Percentiles rank a stretch among this genome's conserved stretches.
Conservation (phyloP, 2,888 invertebrate genomes). For the Colletes collaris region DNA sequence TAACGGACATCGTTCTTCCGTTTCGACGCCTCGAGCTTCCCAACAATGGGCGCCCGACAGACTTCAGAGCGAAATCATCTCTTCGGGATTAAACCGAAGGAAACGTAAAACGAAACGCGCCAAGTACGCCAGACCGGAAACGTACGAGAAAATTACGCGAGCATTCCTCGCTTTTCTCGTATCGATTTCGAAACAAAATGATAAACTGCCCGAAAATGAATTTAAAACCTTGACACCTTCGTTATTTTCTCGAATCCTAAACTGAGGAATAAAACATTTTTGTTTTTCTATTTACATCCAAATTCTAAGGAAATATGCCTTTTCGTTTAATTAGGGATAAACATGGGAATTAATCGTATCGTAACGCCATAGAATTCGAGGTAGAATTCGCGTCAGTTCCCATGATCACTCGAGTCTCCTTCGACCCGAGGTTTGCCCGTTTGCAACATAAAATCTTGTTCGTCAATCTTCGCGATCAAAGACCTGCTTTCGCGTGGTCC, state of each 20-base stretch:
- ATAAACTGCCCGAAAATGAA: no score
- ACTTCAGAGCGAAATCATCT: conserved; percentile 16
- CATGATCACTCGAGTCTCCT: conserved; percentile 22
- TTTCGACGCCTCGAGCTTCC: conserved; percentile 56
- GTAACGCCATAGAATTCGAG: neutral
- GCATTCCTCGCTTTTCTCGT: neutral
- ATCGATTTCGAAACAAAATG: no score
- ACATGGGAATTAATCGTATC: no score
- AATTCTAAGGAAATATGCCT: no score
- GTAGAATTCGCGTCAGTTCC: conserved; percentile 4
- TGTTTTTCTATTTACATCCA: no score
- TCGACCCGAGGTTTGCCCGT: conserved; percentile 8
- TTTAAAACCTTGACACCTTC: no score
- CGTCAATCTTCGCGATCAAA: conserved; percentile 64
- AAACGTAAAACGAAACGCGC: neutral
- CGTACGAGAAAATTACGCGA: neutral
- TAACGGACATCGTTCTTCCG: conserved; percentile 61
- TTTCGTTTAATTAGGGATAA: no score
- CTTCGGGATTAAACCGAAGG: neutral
- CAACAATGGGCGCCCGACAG: conserved; percentile 6
- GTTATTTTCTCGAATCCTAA: no score
- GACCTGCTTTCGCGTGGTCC: conserved; percentile 52
- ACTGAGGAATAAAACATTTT: no score
- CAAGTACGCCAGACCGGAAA: neutral
- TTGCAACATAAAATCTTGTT: conserved; percentile 45